A percentile compares a stretch with the other conserved stretches of the same genome.
phyloP scores from a whole-genome alignment of 2,797 vertebrate genomes.

The Pangasius krempfi region DNA sequence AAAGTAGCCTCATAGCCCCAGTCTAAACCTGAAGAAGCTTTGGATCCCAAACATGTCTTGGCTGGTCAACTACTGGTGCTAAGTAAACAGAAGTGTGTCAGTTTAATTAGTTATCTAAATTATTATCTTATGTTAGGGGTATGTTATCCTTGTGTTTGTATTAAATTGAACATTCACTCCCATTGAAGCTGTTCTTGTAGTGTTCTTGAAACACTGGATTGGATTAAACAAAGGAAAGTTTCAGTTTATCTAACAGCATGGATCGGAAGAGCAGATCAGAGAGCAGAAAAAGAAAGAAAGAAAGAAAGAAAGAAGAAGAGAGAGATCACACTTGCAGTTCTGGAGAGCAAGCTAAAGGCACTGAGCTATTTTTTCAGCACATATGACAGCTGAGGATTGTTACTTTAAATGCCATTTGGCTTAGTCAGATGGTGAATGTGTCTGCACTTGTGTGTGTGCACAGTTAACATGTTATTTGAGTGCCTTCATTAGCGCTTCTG shows the following conservation, averaged over 20 bases:
- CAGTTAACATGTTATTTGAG: constrained; percentile 56
- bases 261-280: not conserved
- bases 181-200: not conserved
- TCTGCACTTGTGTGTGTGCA: constrained; percentile 44
- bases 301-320: constrained; percentile 4
- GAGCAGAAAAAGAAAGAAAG: constrained; percentile 3
- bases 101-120: not conserved
- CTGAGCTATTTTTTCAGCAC: constrained; percentile 23
- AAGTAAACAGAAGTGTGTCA: not conserved
- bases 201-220: not conserved
- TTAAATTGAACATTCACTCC: not conserved
- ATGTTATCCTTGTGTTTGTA: not conserved
- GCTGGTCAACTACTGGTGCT: not conserved
- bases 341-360: constrained; percentile 4
- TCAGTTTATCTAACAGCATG: constrained; percentile 1
- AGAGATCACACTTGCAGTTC: constrained; percentile 16
- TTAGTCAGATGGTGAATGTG: constrained; percentile 44
- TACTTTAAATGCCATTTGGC: constrained; percentile 47
- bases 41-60: not conserved
- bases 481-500: constrained; percentile 59
- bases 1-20: not conserved
- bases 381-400: constrained; percentile 32
- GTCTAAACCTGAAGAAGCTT: not conserved
- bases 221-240: constrained; percentile 10
- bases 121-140: not conserved